Percentiles rank a stretch among this genome's conserved stretches.
Evolutionary conservation across 2,113 vertebrate species (phyloP).

Genomic region (Cervus canadensis): DNA sequence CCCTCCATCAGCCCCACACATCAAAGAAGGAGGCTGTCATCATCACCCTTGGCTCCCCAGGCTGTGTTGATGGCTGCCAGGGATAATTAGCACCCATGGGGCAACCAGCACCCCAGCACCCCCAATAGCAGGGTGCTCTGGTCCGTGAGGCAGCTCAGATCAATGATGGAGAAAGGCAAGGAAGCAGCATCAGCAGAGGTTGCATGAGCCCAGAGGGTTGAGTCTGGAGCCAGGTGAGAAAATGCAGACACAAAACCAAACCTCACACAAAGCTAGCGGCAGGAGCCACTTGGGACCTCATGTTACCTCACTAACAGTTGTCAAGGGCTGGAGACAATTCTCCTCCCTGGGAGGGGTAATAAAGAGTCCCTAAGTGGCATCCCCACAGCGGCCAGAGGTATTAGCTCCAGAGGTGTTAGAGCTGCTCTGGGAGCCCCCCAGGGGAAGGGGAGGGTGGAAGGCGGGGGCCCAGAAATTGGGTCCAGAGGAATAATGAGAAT

Average conservation of each 20-base stretch:
- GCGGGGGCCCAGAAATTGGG: background rate
- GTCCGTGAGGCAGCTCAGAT: background rate
- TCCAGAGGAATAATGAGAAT: background rate
- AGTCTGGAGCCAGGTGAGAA: background rate
- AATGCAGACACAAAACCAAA: background rate
- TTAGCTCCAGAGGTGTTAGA: background rate
- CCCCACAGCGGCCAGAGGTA: background rate
- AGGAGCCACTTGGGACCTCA: background rate
- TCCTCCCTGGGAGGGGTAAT: background rate
- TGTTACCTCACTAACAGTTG: background rate
- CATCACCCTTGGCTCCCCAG: background rate
- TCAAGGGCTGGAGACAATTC: background rate
- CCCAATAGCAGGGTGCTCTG: background rate
- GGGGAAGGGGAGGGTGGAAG: background rate
- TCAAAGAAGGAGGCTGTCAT: background rate
- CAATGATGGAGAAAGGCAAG: background rate
- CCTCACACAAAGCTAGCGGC: background rate
- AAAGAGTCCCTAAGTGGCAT: background rate
- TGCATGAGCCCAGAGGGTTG: background rate
- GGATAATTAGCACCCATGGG: background rate
- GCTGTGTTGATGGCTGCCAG: background rate
- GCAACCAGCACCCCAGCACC: background rate
- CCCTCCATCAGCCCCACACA: background rate
- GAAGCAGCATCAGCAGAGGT: background rate
- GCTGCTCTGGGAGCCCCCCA: background rate